These are phyloP conservation scores for Strigamia maritima DNA, from an alignment of 2,888 invertebrate species.

Conservation along the genomic window DNA sequence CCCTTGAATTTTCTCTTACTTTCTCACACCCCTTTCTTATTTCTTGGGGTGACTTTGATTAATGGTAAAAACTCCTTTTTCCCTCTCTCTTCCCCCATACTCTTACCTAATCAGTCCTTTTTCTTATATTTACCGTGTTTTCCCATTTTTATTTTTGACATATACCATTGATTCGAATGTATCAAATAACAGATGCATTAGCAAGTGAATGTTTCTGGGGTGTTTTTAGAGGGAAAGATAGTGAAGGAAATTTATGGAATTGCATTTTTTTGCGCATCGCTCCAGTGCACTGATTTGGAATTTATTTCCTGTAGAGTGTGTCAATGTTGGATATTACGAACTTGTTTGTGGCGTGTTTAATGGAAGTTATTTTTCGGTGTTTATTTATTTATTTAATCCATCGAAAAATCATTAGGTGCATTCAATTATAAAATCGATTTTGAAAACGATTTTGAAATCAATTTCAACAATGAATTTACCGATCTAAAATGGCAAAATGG, in stretches of 20 bases:
- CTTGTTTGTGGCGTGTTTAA: background rate
- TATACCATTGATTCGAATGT: background rate
- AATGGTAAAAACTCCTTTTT: background rate
- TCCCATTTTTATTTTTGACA: background rate
- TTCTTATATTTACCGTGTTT: background rate
- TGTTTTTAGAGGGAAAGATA: background rate
- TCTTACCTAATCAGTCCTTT: conserved; percentile 1
- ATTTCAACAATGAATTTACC: too few relatives aligned
- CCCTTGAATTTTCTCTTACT: conserved; percentile 8
- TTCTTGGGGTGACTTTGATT: conserved; percentile 12
- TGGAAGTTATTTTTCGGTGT: background rate
- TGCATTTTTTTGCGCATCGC: background rate
- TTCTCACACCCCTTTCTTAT: conserved; percentile 6
- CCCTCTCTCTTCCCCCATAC: background rate
- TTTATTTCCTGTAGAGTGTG: background rate
- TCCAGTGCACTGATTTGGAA: background rate
- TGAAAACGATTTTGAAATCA: too few relatives aligned
- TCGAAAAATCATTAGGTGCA: too few relatives aligned
- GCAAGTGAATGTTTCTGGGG: background rate
- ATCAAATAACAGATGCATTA: conserved; percentile 22
- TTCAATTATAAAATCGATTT: too few relatives aligned
- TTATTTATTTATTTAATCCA: background rate
- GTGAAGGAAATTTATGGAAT: background rate
- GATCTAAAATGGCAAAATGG: too few relatives aligned
- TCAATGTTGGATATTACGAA: background rate